Conservation (phyloP, 92 coral and sea anemone species). For the Anthopleura xanthogrammica region DNA sequence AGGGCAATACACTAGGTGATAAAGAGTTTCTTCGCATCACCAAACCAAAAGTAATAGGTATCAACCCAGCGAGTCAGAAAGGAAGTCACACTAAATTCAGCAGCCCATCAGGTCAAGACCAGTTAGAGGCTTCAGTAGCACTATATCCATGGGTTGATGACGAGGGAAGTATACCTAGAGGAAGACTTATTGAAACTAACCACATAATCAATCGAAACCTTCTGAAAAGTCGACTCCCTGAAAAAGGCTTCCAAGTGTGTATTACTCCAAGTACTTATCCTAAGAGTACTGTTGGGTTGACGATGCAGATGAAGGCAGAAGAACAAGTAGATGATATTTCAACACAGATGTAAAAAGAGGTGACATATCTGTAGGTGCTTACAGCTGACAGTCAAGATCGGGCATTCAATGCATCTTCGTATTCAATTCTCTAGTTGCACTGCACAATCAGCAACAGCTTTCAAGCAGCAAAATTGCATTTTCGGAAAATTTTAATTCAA, state of each 20-base stretch:
- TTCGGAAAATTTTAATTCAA: background rate
- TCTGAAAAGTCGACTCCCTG: conserved; percentile 55
- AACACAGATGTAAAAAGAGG: background rate
- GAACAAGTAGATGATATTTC: background rate
- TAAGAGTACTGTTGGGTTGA: conserved; percentile 53
- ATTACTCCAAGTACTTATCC: conserved; percentile 76
- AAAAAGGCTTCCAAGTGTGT: conserved; percentile 73
- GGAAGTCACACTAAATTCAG: conserved; percentile 14
- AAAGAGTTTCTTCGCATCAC: conserved; percentile 79
- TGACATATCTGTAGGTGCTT: background rate
- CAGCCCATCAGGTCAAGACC: background rate
- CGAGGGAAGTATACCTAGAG: conserved; percentile 13
- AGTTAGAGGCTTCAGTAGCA: background rate
- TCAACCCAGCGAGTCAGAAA: conserved; percentile 39
- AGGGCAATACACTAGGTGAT: conserved; percentile 45
- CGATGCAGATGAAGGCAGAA: conserved; percentile 4
- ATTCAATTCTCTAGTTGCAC: no score
- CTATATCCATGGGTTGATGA: conserved; percentile 1
- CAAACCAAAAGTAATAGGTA: conserved; percentile 57
- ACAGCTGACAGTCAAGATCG: background rate
- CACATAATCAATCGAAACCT: conserved; percentile 46
- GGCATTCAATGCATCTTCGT: no score
- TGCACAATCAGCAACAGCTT: background rate
- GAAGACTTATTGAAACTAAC: conserved; percentile 34
- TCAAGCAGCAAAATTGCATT: background rate